A percentile compares a stretch with the other conserved stretches of the same genome.
Conservation (phyloP, 2,113 vertebrate species). For the Ophiodon elongatus region DNA sequence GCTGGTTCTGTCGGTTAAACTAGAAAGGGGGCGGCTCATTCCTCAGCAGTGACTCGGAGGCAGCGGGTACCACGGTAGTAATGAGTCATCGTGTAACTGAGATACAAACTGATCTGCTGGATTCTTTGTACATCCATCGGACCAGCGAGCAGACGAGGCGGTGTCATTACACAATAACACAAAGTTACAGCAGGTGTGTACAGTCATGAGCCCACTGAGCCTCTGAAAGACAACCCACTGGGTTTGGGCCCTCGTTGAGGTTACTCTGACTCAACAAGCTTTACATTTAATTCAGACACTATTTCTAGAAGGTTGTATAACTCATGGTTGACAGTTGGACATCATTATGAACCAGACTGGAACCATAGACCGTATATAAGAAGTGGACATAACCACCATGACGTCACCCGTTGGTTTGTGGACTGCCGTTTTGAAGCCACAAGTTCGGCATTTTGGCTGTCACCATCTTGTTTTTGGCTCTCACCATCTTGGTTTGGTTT, state of each 20-base stretch:
- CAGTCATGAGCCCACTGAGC: not conserved
- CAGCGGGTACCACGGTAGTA: not conserved
- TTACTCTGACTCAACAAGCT: not conserved
- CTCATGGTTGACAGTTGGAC: not conserved
- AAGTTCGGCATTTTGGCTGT: too few species aligned
- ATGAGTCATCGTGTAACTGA: not conserved
- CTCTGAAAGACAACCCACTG: not conserved
- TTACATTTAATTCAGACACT: not conserved
- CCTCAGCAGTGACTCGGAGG: slow-evolving; percentile 44
- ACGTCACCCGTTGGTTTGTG: too few species aligned
- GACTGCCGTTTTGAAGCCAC: too few species aligned
- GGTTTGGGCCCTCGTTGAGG: not conserved
- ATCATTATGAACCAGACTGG: not conserved
- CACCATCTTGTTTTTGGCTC: too few species aligned
- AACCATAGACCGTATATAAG: not conserved
- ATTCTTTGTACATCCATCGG: not conserved
- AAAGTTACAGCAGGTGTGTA: not conserved
- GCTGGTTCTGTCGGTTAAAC: not conserved
- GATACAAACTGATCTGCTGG: not conserved
- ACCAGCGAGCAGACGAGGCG: not conserved
- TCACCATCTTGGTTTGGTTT: too few species aligned
- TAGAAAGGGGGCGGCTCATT: not conserved
- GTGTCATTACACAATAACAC: not conserved
- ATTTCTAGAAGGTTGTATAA: not conserved
- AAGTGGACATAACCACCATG: too few species aligned